Conservation (phyloP, 2,113 vertebrate genomes). For the Sisor rabdophorus region DNA sequence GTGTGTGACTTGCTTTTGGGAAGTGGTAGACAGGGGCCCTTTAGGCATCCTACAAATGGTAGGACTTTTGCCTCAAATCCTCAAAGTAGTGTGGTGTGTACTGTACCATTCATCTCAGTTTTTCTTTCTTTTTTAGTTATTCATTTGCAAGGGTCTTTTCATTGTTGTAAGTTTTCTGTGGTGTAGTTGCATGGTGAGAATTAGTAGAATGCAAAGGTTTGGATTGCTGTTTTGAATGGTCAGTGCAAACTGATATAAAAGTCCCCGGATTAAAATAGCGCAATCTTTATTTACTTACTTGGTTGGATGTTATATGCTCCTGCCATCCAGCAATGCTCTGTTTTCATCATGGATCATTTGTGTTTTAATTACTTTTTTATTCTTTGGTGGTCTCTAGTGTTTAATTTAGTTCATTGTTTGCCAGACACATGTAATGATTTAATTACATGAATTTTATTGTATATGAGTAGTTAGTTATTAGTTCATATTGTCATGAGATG, state of each 20-base stretch:
- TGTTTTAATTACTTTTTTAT: constrained; percentile 29
- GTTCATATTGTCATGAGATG: constrained; percentile 18
- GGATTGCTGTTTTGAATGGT: constrained; percentile 33
- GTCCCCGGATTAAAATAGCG: constrained; percentile 22
- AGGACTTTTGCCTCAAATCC: constrained; percentile 57
- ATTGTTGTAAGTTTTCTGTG: constrained; percentile 48
- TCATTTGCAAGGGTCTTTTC: constrained; percentile 25
- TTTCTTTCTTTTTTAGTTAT: constrained; percentile 29
- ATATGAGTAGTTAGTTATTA: neutral
- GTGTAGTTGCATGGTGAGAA: constrained; percentile 60
- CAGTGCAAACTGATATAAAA: constrained; percentile 25
- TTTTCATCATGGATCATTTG: constrained; percentile 39
- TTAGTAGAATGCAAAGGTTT: constrained; percentile 35
- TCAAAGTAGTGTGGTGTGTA: constrained; percentile 58
- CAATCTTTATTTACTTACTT: constrained; percentile 22
- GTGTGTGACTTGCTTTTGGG: constrained; percentile 54
- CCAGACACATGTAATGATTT: constrained; percentile 2
- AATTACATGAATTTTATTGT: constrained; percentile 22
- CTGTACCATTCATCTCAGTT: constrained; percentile 53
- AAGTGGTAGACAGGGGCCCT: constrained; percentile 46
- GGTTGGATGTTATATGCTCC: constrained; percentile 5
- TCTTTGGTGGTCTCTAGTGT: constrained; percentile 20
- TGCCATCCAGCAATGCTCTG: constrained; percentile 38
- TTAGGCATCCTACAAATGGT: constrained; percentile 56
- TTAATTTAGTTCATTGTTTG: constrained; percentile 25